These are phyloP conservation scores for Ephestia elutella DNA, from an alignment of 1,140 invertebrate species.

Conservation along the genomic window DNA sequence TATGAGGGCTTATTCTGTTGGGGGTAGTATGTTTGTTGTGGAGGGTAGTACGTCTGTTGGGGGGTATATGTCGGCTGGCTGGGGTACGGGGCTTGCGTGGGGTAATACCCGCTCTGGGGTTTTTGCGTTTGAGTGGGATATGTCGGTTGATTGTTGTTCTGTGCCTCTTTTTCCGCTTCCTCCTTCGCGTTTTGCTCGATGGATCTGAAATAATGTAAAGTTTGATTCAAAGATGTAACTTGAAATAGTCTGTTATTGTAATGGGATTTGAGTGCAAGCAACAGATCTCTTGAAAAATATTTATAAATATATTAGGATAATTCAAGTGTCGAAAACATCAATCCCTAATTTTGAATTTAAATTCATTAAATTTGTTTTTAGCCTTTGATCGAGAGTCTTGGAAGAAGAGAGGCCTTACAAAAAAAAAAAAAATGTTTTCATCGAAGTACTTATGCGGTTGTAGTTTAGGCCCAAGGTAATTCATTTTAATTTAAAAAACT, in stretches of 20 bases:
- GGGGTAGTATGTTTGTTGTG: constrained; percentile 25
- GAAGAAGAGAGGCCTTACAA: too few species aligned
- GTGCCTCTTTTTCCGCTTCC: constrained; percentile 53
- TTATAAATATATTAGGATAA: too few species aligned
- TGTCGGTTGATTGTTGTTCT: constrained; percentile 40
- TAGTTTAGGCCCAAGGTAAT: too few species aligned
- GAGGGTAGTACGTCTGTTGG: constrained; percentile 19
- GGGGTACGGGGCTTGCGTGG: constrained; percentile 9
- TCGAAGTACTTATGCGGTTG: too few species aligned
- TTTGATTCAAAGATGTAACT: not conserved
- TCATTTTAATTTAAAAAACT: too few species aligned
- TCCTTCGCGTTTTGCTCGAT: constrained; percentile 59
- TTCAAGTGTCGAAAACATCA: too few species aligned
- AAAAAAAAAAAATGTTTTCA: too few species aligned
- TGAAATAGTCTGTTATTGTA: not conserved
- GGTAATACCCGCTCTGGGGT: constrained; percentile 2
- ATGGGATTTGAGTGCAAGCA: too few species aligned
- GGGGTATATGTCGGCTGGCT: constrained; percentile 14
- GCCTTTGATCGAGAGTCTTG: too few species aligned
- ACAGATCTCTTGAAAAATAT: too few species aligned
- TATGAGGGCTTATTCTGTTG: constrained; percentile 25
- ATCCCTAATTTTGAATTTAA: too few species aligned
- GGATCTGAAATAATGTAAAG: constrained; percentile 38
- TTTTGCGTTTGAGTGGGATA: constrained; percentile 19
- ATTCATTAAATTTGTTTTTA: too few species aligned